Evolutionary conservation across 2,797 vertebrate species (phyloP), one percentile per base, ranked within the genome.

Genomic region (Catamblyrhynchus diadema): DNA sequence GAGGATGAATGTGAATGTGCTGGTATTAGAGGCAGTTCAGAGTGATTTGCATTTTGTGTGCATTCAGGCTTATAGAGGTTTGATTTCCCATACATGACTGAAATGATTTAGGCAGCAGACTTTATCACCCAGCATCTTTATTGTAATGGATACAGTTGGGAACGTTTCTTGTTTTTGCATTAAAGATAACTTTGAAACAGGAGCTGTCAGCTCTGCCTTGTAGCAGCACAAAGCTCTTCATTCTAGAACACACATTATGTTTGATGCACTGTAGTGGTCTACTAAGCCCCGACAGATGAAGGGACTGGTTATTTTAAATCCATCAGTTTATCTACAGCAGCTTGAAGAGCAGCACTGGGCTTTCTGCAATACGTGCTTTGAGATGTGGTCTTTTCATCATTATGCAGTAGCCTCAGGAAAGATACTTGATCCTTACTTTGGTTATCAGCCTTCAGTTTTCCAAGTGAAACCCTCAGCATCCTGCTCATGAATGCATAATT

Each of bases 401-500:
- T 95, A 91, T 70, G 64, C 64, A 84, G 57, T 82, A 95, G 88
- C 72, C 83, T 88, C 81, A 67, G 94, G 95, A 96, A 95, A 90
- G 96, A 96, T 90, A 97, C 77, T 81, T 77, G 94, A 97, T 94
- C 47, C 20, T 78, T 54, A 23, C 78, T 92, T 94, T 59, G 82
- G 94, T 96, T 95, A 96, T 96, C 92, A 88, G 95, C 90, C 91
- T 94, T 94, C 94, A 64, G 86, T 91, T 94, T 97, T 95, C 87
- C 97, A 91, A 96, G 93, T 59, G 88, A 94, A 96, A 95, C 95
- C 73, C 67, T 95, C 89, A 74, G 94, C 85, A 92, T 96, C 92
- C 90, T 93, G 72, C 89, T 95, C 88, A 94, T 96, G 89, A 96
- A 95, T 97, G 93, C 47, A 47, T 97, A 95, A 96, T 97, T 81